Evolutionary conservation across 2,113 vertebrate genomes (phyloP), one percentile per base, ranked within the genome.

Genomic region (Nannospalax galili): DNA sequence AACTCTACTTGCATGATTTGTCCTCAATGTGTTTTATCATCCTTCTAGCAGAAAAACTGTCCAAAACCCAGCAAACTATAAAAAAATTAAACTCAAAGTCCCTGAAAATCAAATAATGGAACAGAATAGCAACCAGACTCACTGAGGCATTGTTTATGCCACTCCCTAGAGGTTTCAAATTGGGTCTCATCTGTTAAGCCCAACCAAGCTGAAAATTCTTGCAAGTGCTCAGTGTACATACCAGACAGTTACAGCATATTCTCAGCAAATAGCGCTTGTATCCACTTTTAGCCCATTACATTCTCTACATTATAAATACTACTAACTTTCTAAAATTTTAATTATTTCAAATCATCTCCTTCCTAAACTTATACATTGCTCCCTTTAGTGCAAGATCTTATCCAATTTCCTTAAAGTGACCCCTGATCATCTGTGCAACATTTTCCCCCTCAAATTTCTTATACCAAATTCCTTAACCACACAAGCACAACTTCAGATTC

Each of bases 141-240:
- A 14, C 32, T 16, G 37, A 80, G 35, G n/a, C 72, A 24, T 28
- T 75, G 37, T 73, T 90, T 90, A 70, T 85, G 58, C 4, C 42
- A 62, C 20, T 88, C 45, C 35, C 7, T 45, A 32, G 24, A 6
- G 24, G 3, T 48, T 81, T 84, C 60, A 67, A 82, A 73, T n/a
- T 52, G 58, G 67, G 35, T 73, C 65, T 67, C 85, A 90, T 72
- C 24, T 6, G 42, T 92, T 40, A 90, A 94, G 40, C 2, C 58
- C 60, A 94, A 48, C 75, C 72, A 81, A 60, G 30, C 37, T 81
- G 86, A 95, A 95, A 93, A 90, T 60, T 37, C 48, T 73, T 69
- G 19, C 35, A 77, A 92, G 35, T 93, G 64, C 52, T 69, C 91
- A 56, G 67, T 79, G n/a, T 5, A 48, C 4, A 77, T 28, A 69